Evolutionary conservation across 2,113 vertebrate species (phyloP).

Genomic region (Ciconia stormi): DNA sequence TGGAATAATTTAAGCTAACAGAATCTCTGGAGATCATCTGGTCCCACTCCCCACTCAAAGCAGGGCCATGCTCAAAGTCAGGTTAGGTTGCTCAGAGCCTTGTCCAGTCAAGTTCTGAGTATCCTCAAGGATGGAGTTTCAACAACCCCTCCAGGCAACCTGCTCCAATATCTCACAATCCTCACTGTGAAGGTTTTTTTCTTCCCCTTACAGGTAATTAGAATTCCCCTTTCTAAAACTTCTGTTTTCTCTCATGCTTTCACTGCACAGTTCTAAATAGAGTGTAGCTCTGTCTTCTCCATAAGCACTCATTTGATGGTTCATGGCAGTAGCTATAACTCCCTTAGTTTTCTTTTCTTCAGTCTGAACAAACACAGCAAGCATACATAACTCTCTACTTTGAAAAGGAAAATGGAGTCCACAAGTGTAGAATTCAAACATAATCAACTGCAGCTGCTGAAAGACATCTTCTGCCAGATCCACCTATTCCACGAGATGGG

Average conservation of each 20-base stretch:
- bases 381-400: not conserved
- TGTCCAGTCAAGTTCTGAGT: not conserved
- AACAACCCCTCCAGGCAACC: not conserved
- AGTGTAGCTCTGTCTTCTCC: not conserved
- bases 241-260: not conserved
- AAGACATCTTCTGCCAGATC: not conserved
- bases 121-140: not conserved
- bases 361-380: not conserved
- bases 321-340: not conserved
- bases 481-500: not conserved
- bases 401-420: not conserved
- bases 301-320: not conserved
- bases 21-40: not conserved
- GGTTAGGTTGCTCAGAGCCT: not conserved
- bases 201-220: not conserved
- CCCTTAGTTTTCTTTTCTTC: not conserved
- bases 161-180: not conserved
- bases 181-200: not conserved
- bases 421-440: not conserved
- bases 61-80: not conserved
- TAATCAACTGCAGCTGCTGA: not conserved
- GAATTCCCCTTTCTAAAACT: not conserved
- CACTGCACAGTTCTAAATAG: not conserved
- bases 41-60: not conserved
- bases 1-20: conserved; percentile 6